phyloP scores from a whole-genome alignment of 2,888 invertebrate species.

The Muscina levida region DNA sequence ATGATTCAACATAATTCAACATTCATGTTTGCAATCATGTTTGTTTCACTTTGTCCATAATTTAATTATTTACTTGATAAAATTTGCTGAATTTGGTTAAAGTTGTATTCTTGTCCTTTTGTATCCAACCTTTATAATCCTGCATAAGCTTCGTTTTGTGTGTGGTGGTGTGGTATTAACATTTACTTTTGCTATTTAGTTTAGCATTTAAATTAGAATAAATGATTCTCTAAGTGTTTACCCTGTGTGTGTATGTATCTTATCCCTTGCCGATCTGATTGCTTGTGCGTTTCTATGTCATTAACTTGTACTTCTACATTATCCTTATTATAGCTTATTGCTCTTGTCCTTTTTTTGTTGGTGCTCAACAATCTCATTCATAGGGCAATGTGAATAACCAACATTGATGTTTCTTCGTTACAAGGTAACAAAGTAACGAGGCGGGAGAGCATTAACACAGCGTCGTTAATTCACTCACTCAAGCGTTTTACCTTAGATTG shows the following conservation, averaged over 20 bases:
- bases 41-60: too few species aligned
- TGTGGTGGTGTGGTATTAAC: too few species aligned
- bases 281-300: background rate
- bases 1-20: too few species aligned
- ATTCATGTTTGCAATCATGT: too few species aligned
- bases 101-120: too few species aligned
- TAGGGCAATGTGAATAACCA: background rate
- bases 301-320: background rate
- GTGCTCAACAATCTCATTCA: background rate
- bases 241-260: background rate
- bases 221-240: constrained; percentile 6
- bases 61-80: too few species aligned
- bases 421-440: background rate
- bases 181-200: too few species aligned
- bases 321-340: background rate
- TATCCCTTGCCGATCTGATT: background rate
- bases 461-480: constrained; percentile 22
- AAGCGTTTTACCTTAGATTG: background rate
- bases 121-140: too few species aligned
- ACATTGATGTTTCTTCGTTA: background rate
- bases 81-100: too few species aligned
- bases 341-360: background rate
- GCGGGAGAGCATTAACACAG: too few species aligned
- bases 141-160: too few species aligned
- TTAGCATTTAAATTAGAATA: background rate